Evolutionary conservation across 2,797 vertebrate species (phyloP).

Genomic region (Percopsis omiscomaycus): DNA sequence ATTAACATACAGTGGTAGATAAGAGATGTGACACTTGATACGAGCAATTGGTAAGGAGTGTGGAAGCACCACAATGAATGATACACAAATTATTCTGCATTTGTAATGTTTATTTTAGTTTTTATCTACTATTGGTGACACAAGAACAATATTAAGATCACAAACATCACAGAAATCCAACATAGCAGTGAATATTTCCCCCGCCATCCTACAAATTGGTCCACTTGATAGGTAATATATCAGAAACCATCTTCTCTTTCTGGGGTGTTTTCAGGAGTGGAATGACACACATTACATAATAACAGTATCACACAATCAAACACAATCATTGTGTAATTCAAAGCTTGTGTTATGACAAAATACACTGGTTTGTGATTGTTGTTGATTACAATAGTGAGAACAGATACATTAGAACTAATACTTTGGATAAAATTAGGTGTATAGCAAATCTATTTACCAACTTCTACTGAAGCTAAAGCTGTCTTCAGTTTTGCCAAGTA

Average conservation of each 20-base stretch:
- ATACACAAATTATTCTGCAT: constrained; percentile 25
- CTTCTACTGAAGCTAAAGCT: constrained; percentile 45
- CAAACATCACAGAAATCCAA: constrained; percentile 75
- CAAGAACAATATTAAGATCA: constrained; percentile 80
- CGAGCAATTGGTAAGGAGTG: neutral
- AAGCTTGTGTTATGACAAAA: constrained; percentile 61
- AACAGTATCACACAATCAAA: constrained; percentile 69
- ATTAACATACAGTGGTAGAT: too few species aligned
- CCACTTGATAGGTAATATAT: constrained; percentile 31
- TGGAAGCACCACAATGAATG: constrained; percentile 10
- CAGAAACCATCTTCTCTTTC: constrained; percentile 41
- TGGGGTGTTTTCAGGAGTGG: constrained; percentile 35
- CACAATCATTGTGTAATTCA: constrained; percentile 56
- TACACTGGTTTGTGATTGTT: too few species aligned
- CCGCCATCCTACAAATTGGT: constrained; percentile 51
- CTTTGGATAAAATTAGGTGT: constrained; percentile 41
- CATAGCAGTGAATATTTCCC: constrained; percentile 68
- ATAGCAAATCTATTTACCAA: constrained; percentile 33
- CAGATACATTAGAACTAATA: constrained; percentile 46
- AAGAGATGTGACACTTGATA: neutral
- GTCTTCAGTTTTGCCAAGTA: constrained; percentile 19
- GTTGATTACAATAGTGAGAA: constrained; percentile 40
- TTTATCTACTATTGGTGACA: constrained; percentile 82
- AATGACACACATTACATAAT: constrained; percentile 68
- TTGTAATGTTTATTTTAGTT: constrained; percentile 68